Percentiles rank a stretch among this genome's conserved stretches.
These are phyloP conservation scores for Mechanitis mazaeus DNA, from an alignment of 2,888 invertebrate genomes.

Conservation along the genomic window DNA sequence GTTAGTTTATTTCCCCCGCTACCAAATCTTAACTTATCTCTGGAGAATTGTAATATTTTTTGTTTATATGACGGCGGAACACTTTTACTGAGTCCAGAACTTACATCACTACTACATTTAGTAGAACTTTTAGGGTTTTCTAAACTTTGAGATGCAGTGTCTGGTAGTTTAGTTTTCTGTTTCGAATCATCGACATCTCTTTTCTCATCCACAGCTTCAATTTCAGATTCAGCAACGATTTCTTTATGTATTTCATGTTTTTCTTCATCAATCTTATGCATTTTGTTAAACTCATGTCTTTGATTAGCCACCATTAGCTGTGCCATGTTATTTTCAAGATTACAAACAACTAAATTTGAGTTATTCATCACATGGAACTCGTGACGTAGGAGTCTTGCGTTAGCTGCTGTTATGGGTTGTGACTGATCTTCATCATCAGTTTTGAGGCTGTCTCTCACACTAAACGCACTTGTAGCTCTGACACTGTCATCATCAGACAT, in stretches of 20 bases:
- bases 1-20: slow-evolving; percentile 68
- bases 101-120: slow-evolving; percentile 62
- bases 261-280: slow-evolving; percentile 69
- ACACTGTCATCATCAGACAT: slow-evolving; percentile 73
- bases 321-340: slow-evolving; percentile 71
- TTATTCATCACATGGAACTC: slow-evolving; percentile 71
- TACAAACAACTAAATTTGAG: slow-evolving; percentile 69
- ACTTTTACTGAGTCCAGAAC: slow-evolving; percentile 68
- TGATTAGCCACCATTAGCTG: slow-evolving; percentile 61
- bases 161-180: slow-evolving; percentile 53
- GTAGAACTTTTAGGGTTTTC: slow-evolving; percentile 67
- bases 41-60: slow-evolving; percentile 68
- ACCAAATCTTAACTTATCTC: slow-evolving; percentile 67
- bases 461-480: slow-evolving; percentile 69
- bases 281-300: slow-evolving; percentile 60
- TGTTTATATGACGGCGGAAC: slow-evolving; percentile 73
- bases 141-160: slow-evolving; percentile 67
- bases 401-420: slow-evolving; percentile 65
- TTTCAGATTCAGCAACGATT: slow-evolving; percentile 34
- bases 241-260: slow-evolving; percentile 46
- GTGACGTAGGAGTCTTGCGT: slow-evolving; percentile 65
- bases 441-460: slow-evolving; percentile 68
- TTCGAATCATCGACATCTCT: slow-evolving; percentile 42
- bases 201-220: slow-evolving; percentile 29
- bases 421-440: slow-evolving; percentile 72